Percentiles rank a stretch among this genome's conserved stretches.
These are phyloP conservation scores for Tiphia femorata DNA, from an alignment of 2,888 invertebrate species.

Conservation along the genomic window DNA sequence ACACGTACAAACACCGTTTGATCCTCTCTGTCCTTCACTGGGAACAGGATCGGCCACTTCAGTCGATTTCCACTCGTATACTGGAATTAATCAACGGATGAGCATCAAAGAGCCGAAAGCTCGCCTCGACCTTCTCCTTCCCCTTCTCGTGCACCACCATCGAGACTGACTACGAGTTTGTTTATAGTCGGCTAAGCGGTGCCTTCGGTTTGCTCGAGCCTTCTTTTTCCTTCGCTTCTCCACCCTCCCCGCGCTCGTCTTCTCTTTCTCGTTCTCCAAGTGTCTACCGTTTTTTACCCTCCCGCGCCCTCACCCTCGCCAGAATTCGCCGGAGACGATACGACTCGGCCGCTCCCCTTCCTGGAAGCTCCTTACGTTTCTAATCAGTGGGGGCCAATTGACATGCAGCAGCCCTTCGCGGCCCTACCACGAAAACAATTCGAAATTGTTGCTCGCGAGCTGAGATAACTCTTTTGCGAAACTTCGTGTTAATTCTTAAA, in stretches of 20 bases:
- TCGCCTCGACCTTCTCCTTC: conserved; percentile 35
- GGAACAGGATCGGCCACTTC: too few species aligned
- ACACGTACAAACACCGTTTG: too few species aligned
- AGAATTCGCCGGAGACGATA: conserved; percentile 35
- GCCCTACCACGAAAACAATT: too few species aligned
- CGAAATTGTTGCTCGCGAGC: too few species aligned
- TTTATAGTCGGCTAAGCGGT: conserved; percentile 56
- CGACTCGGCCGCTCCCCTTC: conserved; percentile 45
- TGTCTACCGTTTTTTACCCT: too few species aligned
- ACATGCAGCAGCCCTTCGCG: conserved; percentile 50
- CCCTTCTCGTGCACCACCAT: too few species aligned
- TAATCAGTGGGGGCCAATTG: conserved; percentile 54
- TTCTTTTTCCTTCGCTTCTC: not conserved
- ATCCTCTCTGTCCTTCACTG: conserved; percentile 3
- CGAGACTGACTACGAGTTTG: conserved; percentile 56
- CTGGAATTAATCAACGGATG: conserved; percentile 64
- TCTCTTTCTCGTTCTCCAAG: conserved; percentile 34
- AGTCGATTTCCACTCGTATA: conserved; percentile 29
- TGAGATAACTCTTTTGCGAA: too few species aligned
- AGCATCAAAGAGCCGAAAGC: conserved; percentile 63
- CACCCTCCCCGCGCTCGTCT: conserved; percentile 13
- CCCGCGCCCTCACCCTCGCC: too few species aligned
- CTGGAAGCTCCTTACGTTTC: conserved; percentile 49
- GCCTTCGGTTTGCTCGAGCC: conserved; percentile 32
- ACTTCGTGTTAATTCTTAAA: too few species aligned